Evolutionary conservation across 1,140 invertebrate species (phyloP).

Genomic region (Trichonephila clavata): DNA sequence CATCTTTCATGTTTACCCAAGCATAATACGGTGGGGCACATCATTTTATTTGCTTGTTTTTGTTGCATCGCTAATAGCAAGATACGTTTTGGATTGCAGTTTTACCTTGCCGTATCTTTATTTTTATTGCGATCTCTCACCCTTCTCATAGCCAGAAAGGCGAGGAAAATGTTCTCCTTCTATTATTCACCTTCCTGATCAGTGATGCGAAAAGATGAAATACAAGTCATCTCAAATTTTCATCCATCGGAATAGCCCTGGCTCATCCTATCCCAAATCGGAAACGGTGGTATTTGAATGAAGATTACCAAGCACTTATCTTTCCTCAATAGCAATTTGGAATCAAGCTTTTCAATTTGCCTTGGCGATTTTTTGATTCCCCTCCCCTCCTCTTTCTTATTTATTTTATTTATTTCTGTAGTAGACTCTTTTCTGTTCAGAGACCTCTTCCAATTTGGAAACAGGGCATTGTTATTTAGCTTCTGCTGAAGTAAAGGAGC

Average conservation of each 20-base stretch:
- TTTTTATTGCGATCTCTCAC: background rate
- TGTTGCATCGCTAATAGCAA: slow-evolving; percentile 25
- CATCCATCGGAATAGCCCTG: background rate
- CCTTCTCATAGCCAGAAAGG: background rate
- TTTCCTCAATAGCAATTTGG: slow-evolving; percentile 37
- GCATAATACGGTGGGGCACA: slow-evolving; percentile 54
- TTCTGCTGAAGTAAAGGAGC: background rate
- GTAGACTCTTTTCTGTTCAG: background rate
- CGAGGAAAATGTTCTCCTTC: background rate
- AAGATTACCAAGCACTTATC: slow-evolving; percentile 33
- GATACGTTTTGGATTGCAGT: background rate
- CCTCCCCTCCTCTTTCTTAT: background rate
- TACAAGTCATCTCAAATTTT: background rate
- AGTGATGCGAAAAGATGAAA: slow-evolving; percentile 3
- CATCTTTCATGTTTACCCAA: slow-evolving; percentile 58
- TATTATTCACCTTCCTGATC: background rate
- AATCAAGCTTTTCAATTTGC: slow-evolving; percentile 62
- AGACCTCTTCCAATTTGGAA: background rate
- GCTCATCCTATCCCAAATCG: background rate
- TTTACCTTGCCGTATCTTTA: slow-evolving; percentile 9
- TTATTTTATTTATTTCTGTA: background rate
- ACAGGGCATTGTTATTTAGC: slow-evolving; percentile 57
- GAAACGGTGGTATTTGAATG: slow-evolving; percentile 30
- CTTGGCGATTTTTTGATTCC: background rate
- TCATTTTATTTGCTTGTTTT: slow-evolving; percentile 50